A percentile compares a stretch with the other conserved stretches of the same genome.
These are phyloP conservation scores for Trichopoda pennipes DNA, from an alignment of 2,888 invertebrate genomes.

Conservation along the genomic window DNA sequence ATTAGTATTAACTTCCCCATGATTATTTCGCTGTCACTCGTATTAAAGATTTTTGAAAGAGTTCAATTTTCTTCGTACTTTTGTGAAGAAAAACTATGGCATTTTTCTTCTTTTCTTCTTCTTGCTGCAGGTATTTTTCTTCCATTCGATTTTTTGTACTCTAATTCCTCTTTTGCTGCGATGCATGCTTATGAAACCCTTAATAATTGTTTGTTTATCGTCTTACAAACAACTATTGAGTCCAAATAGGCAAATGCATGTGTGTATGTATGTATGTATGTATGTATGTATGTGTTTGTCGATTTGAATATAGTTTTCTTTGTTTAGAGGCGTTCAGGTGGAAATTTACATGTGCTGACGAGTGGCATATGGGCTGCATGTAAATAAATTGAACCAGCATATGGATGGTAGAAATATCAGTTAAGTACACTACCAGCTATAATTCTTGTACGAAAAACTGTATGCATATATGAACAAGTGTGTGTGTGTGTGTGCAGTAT, in stretches of 20 bases:
- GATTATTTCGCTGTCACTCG: neutral
- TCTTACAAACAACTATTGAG: constrained; percentile 56
- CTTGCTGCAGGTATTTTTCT: constrained; percentile 4
- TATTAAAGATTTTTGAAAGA: neutral
- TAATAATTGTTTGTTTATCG: constrained; percentile 63
- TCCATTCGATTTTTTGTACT: neutral
- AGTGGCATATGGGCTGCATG: constrained; percentile 67
- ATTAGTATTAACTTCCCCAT: neutral
- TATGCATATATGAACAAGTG: neutral
- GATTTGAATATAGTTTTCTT: constrained; percentile 37
- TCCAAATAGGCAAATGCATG: neutral
- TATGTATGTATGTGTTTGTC: constrained; percentile 30
- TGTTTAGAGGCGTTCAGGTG: constrained; percentile 66
- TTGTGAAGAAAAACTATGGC: too few species aligned
- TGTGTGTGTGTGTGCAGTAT: neutral
- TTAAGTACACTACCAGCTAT: constrained; percentile 5
- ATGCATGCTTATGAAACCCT: constrained; percentile 43
- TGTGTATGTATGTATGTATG: neutral
- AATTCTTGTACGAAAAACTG: neutral
- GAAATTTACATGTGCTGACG: constrained; percentile 67
- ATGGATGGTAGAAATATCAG: constrained; percentile 45
- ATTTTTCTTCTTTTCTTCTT: too few species aligned
- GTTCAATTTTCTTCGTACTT: neutral
- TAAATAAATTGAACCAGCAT: constrained; percentile 67
- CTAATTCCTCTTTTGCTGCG: neutral